These are phyloP conservation scores for Stictocephala bisonia DNA, from an alignment of 2,888 invertebrate species.

Conservation along the genomic window DNA sequence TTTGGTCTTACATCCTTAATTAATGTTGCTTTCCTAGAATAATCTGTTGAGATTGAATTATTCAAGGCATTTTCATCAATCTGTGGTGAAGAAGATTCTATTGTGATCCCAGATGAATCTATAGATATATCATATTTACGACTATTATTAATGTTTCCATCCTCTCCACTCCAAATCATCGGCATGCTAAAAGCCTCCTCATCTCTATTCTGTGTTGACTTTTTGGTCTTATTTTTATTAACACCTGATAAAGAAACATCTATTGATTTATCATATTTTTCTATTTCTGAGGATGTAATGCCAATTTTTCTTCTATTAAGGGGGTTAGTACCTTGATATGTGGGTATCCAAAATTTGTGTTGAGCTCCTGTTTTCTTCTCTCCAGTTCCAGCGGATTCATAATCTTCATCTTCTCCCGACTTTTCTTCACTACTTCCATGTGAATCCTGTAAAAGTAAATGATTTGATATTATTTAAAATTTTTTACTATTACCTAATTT, in stretches of 20 bases:
- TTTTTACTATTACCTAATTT: background rate
- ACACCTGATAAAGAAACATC: conserved; percentile 20
- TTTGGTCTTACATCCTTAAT: background rate
- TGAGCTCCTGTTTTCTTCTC: background rate
- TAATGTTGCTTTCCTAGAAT: background rate
- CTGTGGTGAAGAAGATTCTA: background rate
- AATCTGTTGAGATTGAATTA: background rate
- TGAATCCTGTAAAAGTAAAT: conserved; percentile 1
- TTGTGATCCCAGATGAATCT: background rate
- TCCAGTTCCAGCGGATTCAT: background rate
- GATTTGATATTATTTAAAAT: background rate
- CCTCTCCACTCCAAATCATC: background rate
- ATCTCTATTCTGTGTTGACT: no score
- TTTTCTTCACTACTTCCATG: background rate
- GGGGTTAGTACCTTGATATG: conserved; percentile 1
- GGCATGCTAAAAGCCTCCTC: background rate
- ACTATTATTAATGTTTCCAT: background rate
- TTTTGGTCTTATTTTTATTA: background rate
- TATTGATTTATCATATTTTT: conserved; percentile 11
- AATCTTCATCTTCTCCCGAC: background rate
- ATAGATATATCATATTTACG: background rate
- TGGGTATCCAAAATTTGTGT: conserved; percentile 21
- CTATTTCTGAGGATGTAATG: conserved; percentile 22
- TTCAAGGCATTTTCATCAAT: background rate
- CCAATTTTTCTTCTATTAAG: conserved; percentile 10